A percentile compares a stretch with the other conserved stretches of the same genome.
Evolutionary conservation across 1,140 invertebrate species (phyloP).

Genomic region (Drosophila athabasca): DNA sequence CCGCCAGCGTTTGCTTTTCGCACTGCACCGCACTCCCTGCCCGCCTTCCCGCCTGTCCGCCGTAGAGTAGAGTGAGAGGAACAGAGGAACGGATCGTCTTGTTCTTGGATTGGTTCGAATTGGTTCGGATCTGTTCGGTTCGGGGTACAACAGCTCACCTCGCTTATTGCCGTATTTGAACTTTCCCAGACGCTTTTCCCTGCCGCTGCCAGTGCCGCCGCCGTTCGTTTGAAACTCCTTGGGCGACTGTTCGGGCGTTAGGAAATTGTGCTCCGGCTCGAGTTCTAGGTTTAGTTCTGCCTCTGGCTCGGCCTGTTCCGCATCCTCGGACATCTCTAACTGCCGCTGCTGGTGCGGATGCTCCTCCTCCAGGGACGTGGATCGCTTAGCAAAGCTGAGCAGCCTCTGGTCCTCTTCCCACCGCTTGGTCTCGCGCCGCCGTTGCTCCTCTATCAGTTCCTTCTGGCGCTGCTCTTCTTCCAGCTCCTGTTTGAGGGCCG

Average conservation of each 20-base stretch:
- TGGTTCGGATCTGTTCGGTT: slow-evolving; percentile 22
- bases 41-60: slow-evolving; percentile 2
- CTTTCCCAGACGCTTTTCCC: slow-evolving; percentile 84
- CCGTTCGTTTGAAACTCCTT: slow-evolving; percentile 66
- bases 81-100: slow-evolving; percentile 15
- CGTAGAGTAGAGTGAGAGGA: slow-evolving; percentile 14
- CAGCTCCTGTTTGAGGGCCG: slow-evolving; percentile 53
- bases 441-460: slow-evolving; percentile 54
- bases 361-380: slow-evolving; percentile 50
- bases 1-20: slow-evolving; percentile 27
- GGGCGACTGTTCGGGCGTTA: slow-evolving; percentile 73
- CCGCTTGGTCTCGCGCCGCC: slow-evolving; percentile 62
- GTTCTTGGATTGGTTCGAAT: slow-evolving; percentile 13
- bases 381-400: slow-evolving; percentile 67
- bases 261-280: slow-evolving; percentile 41
- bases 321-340: neutral
- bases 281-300: neutral
- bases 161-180: slow-evolving; percentile 85
- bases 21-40: slow-evolving; percentile 11
- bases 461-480: slow-evolving; percentile 16
- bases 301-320: neutral
- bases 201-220: slow-evolving; percentile 24
- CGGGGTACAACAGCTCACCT: slow-evolving; percentile 83
- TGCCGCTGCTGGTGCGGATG: neutral
- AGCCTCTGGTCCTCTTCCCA: slow-evolving; percentile 71